Evolutionary conservation across 2,888 invertebrate species (phyloP).

Genomic region (Limnephilus marmoratus): DNA sequence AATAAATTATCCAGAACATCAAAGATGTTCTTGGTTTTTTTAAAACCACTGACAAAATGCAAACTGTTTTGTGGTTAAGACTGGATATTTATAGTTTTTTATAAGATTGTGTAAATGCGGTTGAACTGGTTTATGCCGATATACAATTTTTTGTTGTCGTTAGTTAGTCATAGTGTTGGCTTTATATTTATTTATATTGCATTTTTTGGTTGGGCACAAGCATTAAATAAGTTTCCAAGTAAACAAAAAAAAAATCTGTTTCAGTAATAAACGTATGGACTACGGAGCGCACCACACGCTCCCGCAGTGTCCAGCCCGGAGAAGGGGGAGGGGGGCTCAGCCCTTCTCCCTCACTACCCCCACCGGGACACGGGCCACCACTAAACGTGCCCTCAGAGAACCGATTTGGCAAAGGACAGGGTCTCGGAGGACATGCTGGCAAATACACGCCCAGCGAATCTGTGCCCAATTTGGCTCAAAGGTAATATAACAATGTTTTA

Average conservation of each 20-base stretch:
- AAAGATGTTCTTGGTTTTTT: too few species aligned
- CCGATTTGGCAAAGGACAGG: constrained; percentile 88
- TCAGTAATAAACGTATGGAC: constrained; percentile 93
- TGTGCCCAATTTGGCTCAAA: constrained; percentile 76
- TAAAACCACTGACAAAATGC: too few species aligned
- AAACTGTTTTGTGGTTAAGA: too few species aligned
- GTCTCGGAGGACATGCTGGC: constrained; percentile 87
- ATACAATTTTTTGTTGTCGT: too few species aligned
- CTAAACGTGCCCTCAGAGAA: constrained; percentile 76
- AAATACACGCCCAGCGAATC: constrained; percentile 87
- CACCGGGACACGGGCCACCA: background rate
- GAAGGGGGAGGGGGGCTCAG: constrained; percentile 67
- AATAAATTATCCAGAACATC: too few species aligned
- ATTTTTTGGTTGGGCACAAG: background rate
- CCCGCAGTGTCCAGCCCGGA: constrained; percentile 73
- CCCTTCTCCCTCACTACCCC: background rate
- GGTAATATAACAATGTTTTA: constrained; percentile 69
- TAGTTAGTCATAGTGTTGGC: background rate
- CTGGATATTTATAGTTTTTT: too few species aligned
- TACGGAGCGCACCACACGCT: constrained; percentile 82
- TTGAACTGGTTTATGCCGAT: too few species aligned
- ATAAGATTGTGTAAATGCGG: too few species aligned
- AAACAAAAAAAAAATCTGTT: constrained; percentile 66
- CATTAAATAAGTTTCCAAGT: background rate
- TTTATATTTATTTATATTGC: background rate